Conservation (phyloP, 2,113 vertebrate genomes). For the Kobus ellipsiprymnus region DNA sequence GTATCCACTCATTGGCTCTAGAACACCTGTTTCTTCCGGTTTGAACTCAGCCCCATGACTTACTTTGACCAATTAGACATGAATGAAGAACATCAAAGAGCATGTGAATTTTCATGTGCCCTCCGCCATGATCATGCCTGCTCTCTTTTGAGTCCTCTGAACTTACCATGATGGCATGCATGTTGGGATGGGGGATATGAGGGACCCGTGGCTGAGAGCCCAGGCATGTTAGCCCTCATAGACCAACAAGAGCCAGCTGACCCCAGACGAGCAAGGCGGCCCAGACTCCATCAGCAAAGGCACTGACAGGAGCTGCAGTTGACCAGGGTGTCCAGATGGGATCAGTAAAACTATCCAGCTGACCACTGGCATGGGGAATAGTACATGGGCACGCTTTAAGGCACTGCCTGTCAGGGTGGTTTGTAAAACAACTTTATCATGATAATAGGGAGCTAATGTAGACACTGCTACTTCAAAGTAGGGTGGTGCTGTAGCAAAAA, state of each 20-base stretch:
- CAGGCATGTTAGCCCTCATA: too few species aligned
- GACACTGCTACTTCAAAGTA: background rate
- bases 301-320: background rate
- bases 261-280: too few species aligned
- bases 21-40: background rate
- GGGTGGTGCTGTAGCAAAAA: background rate
- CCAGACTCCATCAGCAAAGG: too few species aligned
- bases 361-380: too few species aligned
- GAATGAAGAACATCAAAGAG: too few species aligned
- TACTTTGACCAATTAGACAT: background rate
- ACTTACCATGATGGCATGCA: too few species aligned
- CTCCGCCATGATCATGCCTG: rapidly evolving
- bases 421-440: background rate
- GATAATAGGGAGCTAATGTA: background rate
- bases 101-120: background rate
- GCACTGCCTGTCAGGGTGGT: background rate
- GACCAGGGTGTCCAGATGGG: too few species aligned
- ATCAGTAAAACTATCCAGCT: too few species aligned
- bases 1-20: too few species aligned
- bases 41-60: background rate
- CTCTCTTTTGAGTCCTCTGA: background rate
- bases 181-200: too few species aligned
- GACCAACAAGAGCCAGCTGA: background rate
- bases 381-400: too few species aligned
- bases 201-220: background rate